Evolutionary conservation across 30 jellyfish, hydroid and myxozoan species (phyloP), one percentile per base, ranked within the genome.

Genomic region (Cassiopea andromeda): DNA sequence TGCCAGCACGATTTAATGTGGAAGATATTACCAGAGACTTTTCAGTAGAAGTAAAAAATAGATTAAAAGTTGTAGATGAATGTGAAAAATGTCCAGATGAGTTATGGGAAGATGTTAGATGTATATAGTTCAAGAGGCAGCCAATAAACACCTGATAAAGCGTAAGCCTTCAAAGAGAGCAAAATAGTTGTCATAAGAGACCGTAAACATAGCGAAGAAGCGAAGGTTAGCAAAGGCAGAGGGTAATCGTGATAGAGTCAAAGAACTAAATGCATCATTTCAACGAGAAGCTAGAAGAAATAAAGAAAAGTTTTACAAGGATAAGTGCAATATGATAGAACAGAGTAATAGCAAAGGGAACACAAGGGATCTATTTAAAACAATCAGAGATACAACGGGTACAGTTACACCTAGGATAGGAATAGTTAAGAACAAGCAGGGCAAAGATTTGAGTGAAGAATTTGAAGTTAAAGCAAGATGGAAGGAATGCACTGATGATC

Each of bases 391-490:
- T 12, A 47, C 7, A 50, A 50, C 87, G 6, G 78, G 87, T 9
- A 78, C 79, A 78, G 44, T 78, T 78, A 78, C 87, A 5, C 18
- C 78, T 46, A 78, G 87, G 58, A 78, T 45, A 78, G 87, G 87
- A 78, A 78, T 78, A 50, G 78, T 78, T 45, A 78, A 78, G 87
- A 78, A 78, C 44, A 78, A 50, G 58, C 79, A 48, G 87, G 87
- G 78, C 48, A 78, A 59, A 78, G 74, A 78, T 46, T 78, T 78
- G 87, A 50, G 79, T 78, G 82, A 78, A 78, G 76, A 46, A 78
- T 45, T 2, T 27, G 87, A 78, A 78, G 87, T 78, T 75, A 78
- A 78, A 75, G 87, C 87, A 78, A 78, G 87, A 46, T 45, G 64
- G 64, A 50, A 50, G 64, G 87, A 46, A 78, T 46, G 38, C 83